Evolutionary conservation across 2,797 vertebrate species (phyloP).

Genomic region (Pangasius krempfi): DNA sequence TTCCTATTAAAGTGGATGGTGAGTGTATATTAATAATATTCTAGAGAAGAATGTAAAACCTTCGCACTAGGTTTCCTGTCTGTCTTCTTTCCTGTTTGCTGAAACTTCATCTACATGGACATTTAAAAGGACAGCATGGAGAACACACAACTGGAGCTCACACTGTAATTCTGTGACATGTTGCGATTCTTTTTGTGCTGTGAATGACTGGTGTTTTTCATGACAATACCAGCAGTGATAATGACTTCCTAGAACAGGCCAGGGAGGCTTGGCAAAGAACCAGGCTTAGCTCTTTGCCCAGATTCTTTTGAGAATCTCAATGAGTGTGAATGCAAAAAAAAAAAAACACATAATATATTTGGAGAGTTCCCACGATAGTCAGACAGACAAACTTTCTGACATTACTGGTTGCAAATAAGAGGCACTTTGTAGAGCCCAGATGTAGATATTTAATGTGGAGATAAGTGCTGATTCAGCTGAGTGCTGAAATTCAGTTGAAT

Average conservation of each 20-base stretch:
- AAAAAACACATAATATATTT: background rate
- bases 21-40: background rate
- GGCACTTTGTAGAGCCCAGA: background rate
- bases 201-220: background rate
- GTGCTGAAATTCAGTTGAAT: background rate
- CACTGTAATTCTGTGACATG: background rate
- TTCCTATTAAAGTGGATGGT: too few species aligned
- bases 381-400: background rate
- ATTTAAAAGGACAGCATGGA: background rate
- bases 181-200: background rate
- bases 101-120: background rate
- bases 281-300: background rate
- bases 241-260: background rate
- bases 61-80: background rate
- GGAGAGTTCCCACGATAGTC: background rate
- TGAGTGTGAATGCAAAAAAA: background rate
- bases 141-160: background rate
- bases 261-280: background rate
- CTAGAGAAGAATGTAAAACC: background rate
- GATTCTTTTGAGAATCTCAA: background rate
- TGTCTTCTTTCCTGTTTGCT: background rate
- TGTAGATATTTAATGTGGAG: background rate
- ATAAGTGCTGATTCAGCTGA: slow-evolving; percentile 8
- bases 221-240: background rate
- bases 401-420: background rate